Base-by-base conservation (phyloP, 2,888 invertebrate genomes). In the Noctua janthina region DNA sequence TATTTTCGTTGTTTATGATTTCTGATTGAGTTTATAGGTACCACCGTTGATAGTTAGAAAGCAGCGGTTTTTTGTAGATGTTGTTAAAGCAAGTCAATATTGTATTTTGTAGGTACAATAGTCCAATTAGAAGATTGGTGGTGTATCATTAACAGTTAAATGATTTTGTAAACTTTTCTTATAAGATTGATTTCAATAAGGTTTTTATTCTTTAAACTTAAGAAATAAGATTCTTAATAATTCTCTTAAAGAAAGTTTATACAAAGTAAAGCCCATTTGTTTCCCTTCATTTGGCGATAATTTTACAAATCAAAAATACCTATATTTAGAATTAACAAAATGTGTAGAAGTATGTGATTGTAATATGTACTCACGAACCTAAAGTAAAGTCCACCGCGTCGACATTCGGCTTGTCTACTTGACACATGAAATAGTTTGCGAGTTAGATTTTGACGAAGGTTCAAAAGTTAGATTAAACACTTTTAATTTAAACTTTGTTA, bases 371-470 rank as follows among this genome's bases (percentile, higher is more conserved):
- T 82, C 78, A 83, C 83, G 64, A 84, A 85, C 85, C 84, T 85
- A 84, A 79, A 68, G 75, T 49, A 73, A 73, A 86, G 39, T 86
- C 79, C 73, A 76, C 64, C 78, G 82, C 85, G 56, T 78, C 73
- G 73, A 75, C 69, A 78, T 75, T 85, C 75, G 73, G 73, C 74
- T 76, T 82, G 49, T 81, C 84, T 67, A 84, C 85, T 85, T 85
- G 82, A 70, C 68, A 85, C 77, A 84, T 82, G 75, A 81, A 85
- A 84, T 85, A 81, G 81, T 85, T 85, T 72, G 69, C 43, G 39
- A 71, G 69, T 84, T 81, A 85, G 85, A 73, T 56, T 80, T 81
- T 85, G 82, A 85, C 66, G 85, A 76, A 70, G 85, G 68, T 81
- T 78, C 54, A 49, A 67, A 78, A 73, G 51, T 76, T 71, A 76